A percentile compares a stretch with the other conserved stretches of the same genome.
Evolutionary conservation across 2,888 invertebrate species (phyloP).

Genomic region (Eristalis pertinax): DNA sequence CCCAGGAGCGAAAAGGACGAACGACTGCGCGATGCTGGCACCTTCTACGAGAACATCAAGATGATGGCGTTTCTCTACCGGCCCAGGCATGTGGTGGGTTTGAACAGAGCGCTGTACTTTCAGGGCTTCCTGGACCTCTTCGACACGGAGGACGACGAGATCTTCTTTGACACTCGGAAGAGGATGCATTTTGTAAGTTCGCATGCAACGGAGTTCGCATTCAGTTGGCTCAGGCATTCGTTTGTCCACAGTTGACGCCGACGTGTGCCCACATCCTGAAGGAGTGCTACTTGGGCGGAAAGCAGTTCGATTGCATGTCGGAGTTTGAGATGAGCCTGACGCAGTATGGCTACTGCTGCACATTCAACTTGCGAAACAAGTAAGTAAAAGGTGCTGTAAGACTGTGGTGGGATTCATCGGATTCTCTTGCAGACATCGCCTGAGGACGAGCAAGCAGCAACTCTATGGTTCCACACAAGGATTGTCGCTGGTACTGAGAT

Average conservation of each 20-base stretch:
- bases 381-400: conserved; percentile 3
- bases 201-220: conserved; percentile 7
- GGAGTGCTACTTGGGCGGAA: conserved; percentile 76
- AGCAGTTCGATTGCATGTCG: conserved; percentile 73
- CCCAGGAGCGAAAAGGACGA: conserved; percentile 74
- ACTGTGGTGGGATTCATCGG: not conserved
- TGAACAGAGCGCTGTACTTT: conserved; percentile 74
- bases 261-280: conserved; percentile 79
- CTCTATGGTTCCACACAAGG: conserved; percentile 81
- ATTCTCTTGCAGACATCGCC: conserved; percentile 59
- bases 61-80: conserved; percentile 76
- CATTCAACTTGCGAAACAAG: conserved; percentile 78
- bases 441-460: conserved; percentile 60
- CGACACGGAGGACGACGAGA: conserved; percentile 75
- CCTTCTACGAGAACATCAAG: conserved; percentile 75
- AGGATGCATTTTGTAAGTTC: conserved; percentile 74
- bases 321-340: conserved; percentile 79
- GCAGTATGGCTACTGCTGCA: conserved; percentile 81
- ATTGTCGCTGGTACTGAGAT: conserved; percentile 82
- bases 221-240: not conserved
- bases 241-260: conserved; percentile 79
- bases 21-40: conserved; percentile 55
- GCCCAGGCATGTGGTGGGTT: conserved; percentile 71
- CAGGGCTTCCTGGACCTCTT: conserved; percentile 77
- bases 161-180: conserved; percentile 76